These are phyloP conservation scores for Hoplias malabaricus DNA, from an alignment of 2,113 vertebrate species.

Conservation along the genomic window DNA sequence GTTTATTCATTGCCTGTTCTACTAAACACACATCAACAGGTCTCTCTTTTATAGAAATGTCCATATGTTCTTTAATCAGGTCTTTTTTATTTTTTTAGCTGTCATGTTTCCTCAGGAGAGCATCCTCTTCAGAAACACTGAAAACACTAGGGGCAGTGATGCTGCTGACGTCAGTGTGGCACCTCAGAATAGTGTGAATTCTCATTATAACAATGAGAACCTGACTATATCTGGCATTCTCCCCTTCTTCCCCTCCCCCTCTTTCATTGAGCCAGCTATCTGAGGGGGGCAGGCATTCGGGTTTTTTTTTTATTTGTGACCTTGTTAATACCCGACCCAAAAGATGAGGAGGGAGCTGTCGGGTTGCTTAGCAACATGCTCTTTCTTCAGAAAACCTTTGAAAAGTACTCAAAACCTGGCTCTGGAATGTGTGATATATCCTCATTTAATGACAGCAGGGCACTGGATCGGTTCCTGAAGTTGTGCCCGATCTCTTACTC, in stretches of 20 bases:
- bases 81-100: neutral
- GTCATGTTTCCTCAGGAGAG: neutral
- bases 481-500: neutral
- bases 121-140: neutral
- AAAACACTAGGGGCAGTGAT: neutral
- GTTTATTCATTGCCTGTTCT: neutral
- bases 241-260: neutral
- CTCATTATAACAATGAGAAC: neutral
- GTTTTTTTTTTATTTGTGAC: neutral
- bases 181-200: neutral
- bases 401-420: neutral
- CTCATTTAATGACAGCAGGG: neutral
- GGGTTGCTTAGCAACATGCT: neutral
- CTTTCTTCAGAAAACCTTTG: neutral
- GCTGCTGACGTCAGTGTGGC: constrained; percentile 4
- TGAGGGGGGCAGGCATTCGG: neutral
- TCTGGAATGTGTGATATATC: neutral
- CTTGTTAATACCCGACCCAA: neutral
- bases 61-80: neutral
- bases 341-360: neutral
- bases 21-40: neutral
- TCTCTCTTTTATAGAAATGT: neutral
- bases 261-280: neutral
- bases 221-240: neutral
- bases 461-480: neutral